phyloP scores from a whole-genome alignment of 1,140 invertebrate genomes.

The Bombus huntii region DNA sequence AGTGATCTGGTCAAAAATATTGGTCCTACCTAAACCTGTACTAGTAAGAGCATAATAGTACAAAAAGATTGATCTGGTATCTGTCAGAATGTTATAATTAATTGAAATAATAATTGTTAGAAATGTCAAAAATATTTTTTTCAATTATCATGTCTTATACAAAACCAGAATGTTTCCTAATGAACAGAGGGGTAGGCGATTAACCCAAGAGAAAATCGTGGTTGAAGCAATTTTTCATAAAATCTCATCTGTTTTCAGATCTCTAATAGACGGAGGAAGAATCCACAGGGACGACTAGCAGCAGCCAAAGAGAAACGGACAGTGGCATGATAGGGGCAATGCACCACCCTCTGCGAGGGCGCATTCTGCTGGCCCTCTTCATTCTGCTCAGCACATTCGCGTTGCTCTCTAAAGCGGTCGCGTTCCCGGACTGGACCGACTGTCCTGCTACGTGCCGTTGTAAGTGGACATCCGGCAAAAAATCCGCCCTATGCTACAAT shows the following conservation, averaged over 20 bases:
- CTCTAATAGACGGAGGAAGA: slow-evolving; percentile 2
- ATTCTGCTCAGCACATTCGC: slow-evolving; percentile 72
- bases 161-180: background rate
- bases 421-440: slow-evolving; percentile 90
- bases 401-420: slow-evolving; percentile 78
- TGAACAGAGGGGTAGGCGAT: background rate
- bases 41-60: background rate
- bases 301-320: slow-evolving; percentile 52
- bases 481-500: slow-evolving; percentile 91
- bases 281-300: slow-evolving; percentile 9
- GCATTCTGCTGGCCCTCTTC: slow-evolving; percentile 74
- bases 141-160: background rate
- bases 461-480: slow-evolving; percentile 95
- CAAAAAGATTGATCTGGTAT: no score
- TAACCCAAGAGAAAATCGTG: background rate
- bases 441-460: slow-evolving; percentile 91
- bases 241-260: background rate
- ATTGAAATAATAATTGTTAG: background rate
- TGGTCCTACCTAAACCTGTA: background rate
- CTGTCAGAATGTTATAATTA: background rate
- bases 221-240: background rate
- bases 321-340: slow-evolving; percentile 75
- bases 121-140: background rate
- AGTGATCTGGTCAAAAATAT: background rate
- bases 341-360: slow-evolving; percentile 77